phyloP scores from a whole-genome alignment of 2,797 vertebrate species.

The Oryzias dopingdopingensis region DNA sequence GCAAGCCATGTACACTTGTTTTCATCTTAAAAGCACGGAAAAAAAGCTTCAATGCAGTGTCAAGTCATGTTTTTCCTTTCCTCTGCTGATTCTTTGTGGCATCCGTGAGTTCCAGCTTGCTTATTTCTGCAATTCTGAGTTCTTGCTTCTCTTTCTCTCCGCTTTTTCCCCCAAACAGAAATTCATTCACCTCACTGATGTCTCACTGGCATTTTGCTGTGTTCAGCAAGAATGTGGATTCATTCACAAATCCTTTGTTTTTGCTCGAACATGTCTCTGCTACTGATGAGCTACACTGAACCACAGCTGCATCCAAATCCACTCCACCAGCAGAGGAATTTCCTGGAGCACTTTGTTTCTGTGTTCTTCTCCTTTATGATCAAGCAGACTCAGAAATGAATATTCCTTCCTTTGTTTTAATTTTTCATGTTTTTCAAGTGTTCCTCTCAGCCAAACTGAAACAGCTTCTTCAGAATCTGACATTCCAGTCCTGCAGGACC shows the following conservation, averaged over 20 bases:
- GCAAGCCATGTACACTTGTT: too few relatives aligned
- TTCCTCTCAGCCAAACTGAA: neutral
- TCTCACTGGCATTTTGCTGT: conserved; percentile 26
- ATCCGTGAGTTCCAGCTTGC: neutral
- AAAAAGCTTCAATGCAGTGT: neutral
- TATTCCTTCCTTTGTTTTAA: neutral
- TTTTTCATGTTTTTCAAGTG: neutral
- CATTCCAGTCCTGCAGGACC: neutral
- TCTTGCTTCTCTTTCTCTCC: neutral
- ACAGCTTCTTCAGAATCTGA: neutral
- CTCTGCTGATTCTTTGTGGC: neutral
- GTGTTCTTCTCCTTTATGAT: neutral
- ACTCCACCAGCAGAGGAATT: neutral
- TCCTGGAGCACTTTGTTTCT: neutral
- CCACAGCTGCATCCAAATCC: conserved; percentile 12
- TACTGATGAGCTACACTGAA: conserved; percentile 15
- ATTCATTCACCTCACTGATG: conserved; percentile 16
- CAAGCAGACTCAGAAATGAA: neutral
- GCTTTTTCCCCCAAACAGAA: neutral
- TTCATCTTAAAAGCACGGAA: too few relatives aligned
- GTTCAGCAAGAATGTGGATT: conserved; percentile 21
- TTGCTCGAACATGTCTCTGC: conserved; percentile 9
- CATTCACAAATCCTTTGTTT: conserved; percentile 37
- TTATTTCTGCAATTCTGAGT: neutral
- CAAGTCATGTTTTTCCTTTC: conserved; percentile 27